Base-by-base conservation (phyloP, 2,888 invertebrate species). In the Drosophila diplacantha region DNA sequence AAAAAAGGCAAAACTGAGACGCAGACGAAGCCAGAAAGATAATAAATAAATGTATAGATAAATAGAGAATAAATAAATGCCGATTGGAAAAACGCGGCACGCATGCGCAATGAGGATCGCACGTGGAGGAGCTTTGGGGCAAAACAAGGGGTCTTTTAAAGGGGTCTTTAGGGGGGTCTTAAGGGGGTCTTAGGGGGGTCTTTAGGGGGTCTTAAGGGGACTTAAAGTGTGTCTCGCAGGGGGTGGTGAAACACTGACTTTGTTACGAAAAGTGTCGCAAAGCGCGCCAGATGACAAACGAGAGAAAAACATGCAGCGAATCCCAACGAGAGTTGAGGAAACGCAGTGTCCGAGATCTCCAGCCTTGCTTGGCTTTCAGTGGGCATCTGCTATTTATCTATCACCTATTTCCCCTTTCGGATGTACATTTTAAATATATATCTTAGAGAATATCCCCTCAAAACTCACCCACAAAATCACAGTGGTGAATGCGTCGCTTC, bases 401-500 rank as follows among this genome's bases (percentile, higher is more conserved):
- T 16, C n/a, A n/a, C n/a, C n/a, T n/a, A n/a, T 26, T 9, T 5
- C 22, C 16, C 35, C 5, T 22, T 22, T 3, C 4, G 4, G n/a
- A n/a, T 14, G 18, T 38, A 20, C 18, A n/a, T 39, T 29, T n/a
- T 11, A 32, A 16, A 24, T 44, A 8, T 24, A 34, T 24, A 50
- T 22, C 12, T n/a, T 46, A 11, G 2, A 20, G 7, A 34, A 24
- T 8, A 16, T 44, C 29, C 14, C 7, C 6, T 39, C 6, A 20
- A 11, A 35, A 87, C 90, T 91, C 89, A 95, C 96, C 96, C 88
- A 95, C 93, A 89, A 96, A 98, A 91, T 97, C 96, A 90, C 98
- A 98, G 89, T 96, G 97, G 88, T 98, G 98, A 83, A 98, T 97
- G 85, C 98, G 90, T 77, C 98, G 90, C 89, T 98, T 98, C 89